Conservation (phyloP, 2,113 vertebrate species). For the Petromus typicus region DNA sequence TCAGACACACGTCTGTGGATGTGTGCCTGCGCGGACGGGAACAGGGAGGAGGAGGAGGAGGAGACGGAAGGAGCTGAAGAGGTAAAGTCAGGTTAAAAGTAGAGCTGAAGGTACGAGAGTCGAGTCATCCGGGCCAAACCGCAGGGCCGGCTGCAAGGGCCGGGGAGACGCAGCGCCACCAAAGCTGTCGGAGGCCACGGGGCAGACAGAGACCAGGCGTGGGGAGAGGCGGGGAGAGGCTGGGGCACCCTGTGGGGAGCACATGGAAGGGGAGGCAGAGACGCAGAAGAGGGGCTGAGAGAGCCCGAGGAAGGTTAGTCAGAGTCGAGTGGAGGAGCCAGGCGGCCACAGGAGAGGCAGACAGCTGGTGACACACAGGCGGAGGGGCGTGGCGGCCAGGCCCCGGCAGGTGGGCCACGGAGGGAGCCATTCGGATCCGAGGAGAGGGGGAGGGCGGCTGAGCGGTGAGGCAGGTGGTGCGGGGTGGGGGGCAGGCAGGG, state of each 20-base stretch:
- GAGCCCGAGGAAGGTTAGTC: constrained; percentile 72
- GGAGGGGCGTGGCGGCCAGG: constrained; percentile 61
- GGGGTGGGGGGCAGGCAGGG: neutral
- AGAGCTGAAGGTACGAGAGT: constrained; percentile 59
- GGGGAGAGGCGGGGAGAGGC: constrained; percentile 72
- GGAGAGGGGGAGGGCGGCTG: neutral
- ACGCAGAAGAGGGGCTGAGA: constrained; percentile 59
- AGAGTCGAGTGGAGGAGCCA: constrained; percentile 72
- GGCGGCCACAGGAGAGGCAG: constrained; percentile 86
- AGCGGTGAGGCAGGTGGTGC: neutral
- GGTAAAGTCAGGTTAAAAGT: constrained; percentile 86
- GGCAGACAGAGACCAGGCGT: constrained; percentile 68
- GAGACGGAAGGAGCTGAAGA: constrained; percentile 84
- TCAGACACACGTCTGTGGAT: neutral
- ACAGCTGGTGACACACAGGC: constrained; percentile 75
- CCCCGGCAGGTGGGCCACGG: constrained; percentile 11
- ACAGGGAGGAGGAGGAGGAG: constrained; percentile 71
- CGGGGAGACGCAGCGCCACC: constrained; percentile 66
- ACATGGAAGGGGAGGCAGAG: constrained; percentile 65
- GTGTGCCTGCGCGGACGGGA: constrained; percentile 76
- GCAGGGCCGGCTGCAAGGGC: constrained; percentile 76
- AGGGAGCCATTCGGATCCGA: constrained; percentile 67
- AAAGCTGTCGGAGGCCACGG: constrained; percentile 72
- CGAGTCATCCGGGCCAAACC: constrained; percentile 76
- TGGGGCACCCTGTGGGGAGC: constrained; percentile 77